Evolutionary conservation across 2,797 vertebrate species (phyloP), one percentile per base, ranked within the genome.

Genomic region (Sphaeramia orbicularis): DNA sequence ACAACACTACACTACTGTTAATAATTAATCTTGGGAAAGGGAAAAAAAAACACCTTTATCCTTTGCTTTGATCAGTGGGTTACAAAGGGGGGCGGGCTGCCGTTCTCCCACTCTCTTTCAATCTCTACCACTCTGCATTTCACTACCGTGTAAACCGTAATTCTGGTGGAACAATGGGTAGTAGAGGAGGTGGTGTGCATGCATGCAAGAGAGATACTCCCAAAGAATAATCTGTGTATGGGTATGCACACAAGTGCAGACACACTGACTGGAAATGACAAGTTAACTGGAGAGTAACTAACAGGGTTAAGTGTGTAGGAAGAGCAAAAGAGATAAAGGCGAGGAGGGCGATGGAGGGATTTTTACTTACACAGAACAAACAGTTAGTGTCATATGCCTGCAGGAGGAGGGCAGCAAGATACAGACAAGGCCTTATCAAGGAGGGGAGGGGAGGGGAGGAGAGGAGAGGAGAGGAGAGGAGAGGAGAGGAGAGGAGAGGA

Each of bases 231-330:
- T 51, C 7, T 36, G 13, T 19, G n/a, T 41, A 37, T 11, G 40
- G 63, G 18, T 57, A 12, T 18, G 35, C 11, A 44, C 30, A 19
- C n/a, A 36, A 43, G 56, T 30, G 63, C 30, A 37, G 47, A 51
- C 40, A 49, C 43, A 43, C 43, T 70, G 54, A 80, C 41, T 57
- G 57, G 21, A 74, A 75, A 68, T 64, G 71, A 78, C 69, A 80
- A 72, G 79, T 75, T 51, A 80, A 78, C 66, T 30, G 50, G 71
- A 78, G 74, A 68, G 71, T 71, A 75, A 73, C 78, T 75, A 82
- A 84, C 56, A 59, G 41, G 67, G 65, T 84, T 75, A 78, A 84
- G 74, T 72, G 71, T 72, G 61, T 67, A 75, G 55, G 43, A 74
- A 70, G 56, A 70, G 71, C 16, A 58, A 69, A 59, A 50, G 48